Evolutionary conservation across 2,888 invertebrate species (phyloP).

Genomic region (Nineta flava): DNA sequence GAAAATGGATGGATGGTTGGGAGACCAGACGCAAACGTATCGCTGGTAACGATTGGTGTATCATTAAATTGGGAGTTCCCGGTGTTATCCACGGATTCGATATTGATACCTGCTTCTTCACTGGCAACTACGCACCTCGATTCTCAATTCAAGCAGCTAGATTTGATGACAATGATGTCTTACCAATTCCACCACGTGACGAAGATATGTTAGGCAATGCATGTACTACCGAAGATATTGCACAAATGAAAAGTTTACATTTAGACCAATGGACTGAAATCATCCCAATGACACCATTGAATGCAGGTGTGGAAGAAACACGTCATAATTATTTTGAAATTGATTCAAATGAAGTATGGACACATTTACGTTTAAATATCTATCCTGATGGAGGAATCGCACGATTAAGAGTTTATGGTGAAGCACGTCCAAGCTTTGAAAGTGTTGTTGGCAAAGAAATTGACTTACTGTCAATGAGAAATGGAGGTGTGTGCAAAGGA

Average conservation of each 20-base stretch:
- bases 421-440: constrained; percentile 25
- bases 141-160: constrained; percentile 42
- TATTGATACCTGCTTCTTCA: constrained; percentile 45
- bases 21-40: constrained; percentile 43
- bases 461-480: constrained; percentile 35
- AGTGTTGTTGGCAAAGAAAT: constrained; percentile 21
- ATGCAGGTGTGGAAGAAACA: constrained; percentile 39
- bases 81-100: constrained; percentile 36
- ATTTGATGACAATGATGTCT: constrained; percentile 24
- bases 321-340: constrained; percentile 40
- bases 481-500: constrained; percentile 36
- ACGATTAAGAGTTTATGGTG: constrained; percentile 39
- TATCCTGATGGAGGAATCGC: constrained; percentile 50
- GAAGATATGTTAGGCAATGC: constrained; percentile 32
- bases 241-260: constrained; percentile 28
- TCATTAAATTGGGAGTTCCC: constrained; percentile 37
- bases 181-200: constrained; percentile 28
- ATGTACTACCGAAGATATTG: constrained; percentile 29
- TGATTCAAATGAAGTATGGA: constrained; percentile 33
- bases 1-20: constrained; percentile 58
- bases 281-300: constrained; percentile 34
- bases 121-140: constrained; percentile 44
- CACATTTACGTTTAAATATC: constrained; percentile 42
- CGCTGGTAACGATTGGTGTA: constrained; percentile 45
- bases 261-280: constrained; percentile 40